Percentiles rank a stretch among this genome's conserved stretches.
Conservation (phyloP, 2,797 vertebrate species). For the Glyptemys insculpta region DNA sequence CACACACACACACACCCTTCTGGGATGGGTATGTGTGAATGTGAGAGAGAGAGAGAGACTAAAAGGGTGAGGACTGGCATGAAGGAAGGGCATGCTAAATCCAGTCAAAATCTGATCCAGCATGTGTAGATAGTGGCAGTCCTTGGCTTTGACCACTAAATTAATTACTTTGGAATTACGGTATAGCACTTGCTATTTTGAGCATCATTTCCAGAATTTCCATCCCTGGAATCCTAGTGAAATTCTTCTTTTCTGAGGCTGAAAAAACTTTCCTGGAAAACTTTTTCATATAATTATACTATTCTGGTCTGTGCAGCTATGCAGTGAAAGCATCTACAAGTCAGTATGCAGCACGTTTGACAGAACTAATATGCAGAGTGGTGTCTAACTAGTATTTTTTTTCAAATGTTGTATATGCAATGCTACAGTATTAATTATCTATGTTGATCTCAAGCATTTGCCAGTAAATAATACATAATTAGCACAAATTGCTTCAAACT, state of each 20-base stretch:
- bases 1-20: too few species aligned
- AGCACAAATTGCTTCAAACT: constrained; percentile 36
- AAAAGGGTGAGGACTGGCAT: background rate
- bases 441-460: constrained; percentile 40
- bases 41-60: background rate
- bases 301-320: background rate
- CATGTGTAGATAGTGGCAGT: background rate
- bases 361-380: background rate
- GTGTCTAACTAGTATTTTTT: background rate
- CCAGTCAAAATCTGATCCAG: background rate
- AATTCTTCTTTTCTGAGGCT: background rate
- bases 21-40: too few species aligned
- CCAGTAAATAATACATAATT: constrained; percentile 42
- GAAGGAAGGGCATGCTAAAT: background rate
- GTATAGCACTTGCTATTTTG: background rate
- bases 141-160: background rate
- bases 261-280: background rate
- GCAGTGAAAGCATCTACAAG: background rate
- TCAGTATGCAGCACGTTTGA: background rate
- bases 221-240: background rate
- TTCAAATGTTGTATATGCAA: background rate
- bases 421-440: constrained; percentile 39
- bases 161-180: background rate
- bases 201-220: background rate
- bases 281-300: background rate